A percentile compares a stretch with the other conserved stretches of the same genome.
phyloP scores from a whole-genome alignment of 2,888 invertebrate genomes.

The Netelia melanura region DNA sequence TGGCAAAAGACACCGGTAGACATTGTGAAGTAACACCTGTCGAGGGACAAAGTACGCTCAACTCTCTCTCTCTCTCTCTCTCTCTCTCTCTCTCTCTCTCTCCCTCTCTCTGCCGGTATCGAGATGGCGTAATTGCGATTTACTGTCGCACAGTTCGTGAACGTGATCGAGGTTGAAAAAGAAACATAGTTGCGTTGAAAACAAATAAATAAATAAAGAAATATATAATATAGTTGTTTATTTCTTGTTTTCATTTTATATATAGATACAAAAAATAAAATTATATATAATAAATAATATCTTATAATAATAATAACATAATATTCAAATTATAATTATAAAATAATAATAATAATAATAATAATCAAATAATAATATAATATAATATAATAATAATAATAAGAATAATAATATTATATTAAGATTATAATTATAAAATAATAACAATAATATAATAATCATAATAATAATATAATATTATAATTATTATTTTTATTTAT shows the following conservation, averaged over 20 bases:
- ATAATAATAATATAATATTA: no score
- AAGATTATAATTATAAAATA: no score
- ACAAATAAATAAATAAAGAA: not conserved
- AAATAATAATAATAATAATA: no score
- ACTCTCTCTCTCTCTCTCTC: not conserved
- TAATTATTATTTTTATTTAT: no score
- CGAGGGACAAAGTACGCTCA: not conserved
- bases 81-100: not conserved
- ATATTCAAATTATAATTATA: no score
- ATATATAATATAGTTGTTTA: not conserved
- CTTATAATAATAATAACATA: no score
- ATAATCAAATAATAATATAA: no score
- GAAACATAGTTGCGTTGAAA: not conserved
- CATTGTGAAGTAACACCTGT: not conserved
- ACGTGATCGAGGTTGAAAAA: constrained; percentile 63
- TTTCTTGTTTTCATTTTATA: not conserved
- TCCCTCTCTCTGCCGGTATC: constrained; percentile 2
- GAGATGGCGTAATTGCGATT: constrained; percentile 72
- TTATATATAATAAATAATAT: no score
- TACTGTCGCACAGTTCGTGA: constrained; percentile 58
- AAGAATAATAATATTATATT: no score
- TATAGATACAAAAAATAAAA: no score
- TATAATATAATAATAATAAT: no score
- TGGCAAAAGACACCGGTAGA: not conserved
- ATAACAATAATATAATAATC: no score